Evolutionary conservation across 1,140 invertebrate genomes (phyloP).

Genomic region (Stratiolaelaps scimitus): DNA sequence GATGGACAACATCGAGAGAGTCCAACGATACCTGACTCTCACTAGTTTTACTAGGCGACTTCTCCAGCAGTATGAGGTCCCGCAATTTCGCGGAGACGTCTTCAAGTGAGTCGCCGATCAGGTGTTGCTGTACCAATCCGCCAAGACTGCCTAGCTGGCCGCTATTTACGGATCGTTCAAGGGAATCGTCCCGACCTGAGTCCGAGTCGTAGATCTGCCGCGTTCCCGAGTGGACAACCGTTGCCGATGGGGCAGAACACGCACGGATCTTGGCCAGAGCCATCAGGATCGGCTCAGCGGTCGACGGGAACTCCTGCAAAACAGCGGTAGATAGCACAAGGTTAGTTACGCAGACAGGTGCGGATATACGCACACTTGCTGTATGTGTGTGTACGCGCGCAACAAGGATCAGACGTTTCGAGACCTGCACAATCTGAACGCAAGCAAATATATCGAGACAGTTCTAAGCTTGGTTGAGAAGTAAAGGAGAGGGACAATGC

Average conservation of each 20-base stretch:
- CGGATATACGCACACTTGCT: too few species aligned
- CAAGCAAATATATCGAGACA: too few species aligned
- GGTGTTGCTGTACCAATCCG: not conserved
- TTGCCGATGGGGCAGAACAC: not conserved
- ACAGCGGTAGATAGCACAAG: too few species aligned
- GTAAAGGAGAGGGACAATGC: too few species aligned
- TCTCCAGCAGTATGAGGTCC: conserved; percentile 49
- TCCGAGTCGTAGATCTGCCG: conserved; percentile 10
- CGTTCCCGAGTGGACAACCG: not conserved
- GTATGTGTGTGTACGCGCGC: too few species aligned
- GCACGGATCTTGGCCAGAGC: conserved; percentile 15
- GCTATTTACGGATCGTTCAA: conserved; percentile 20
- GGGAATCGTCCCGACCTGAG: conserved; percentile 13
- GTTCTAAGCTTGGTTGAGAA: too few species aligned
- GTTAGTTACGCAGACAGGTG: too few species aligned
- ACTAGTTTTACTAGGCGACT: conserved; percentile 50
- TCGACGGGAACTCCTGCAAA: conserved; percentile 26
- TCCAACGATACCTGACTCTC: conserved; percentile 25
- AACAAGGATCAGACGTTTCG: too few species aligned
- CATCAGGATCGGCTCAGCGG: conserved; percentile 19
- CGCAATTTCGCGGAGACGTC: conserved; percentile 41
- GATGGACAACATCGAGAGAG: conserved; percentile 12
- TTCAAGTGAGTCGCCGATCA: conserved; percentile 7
- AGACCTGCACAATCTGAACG: too few species aligned
- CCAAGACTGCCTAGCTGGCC: conserved; percentile 1